Evolutionary conservation across 2,797 vertebrate species (phyloP), one percentile per base, ranked within the genome.

Genomic region (Poecilia wingei): DNA sequence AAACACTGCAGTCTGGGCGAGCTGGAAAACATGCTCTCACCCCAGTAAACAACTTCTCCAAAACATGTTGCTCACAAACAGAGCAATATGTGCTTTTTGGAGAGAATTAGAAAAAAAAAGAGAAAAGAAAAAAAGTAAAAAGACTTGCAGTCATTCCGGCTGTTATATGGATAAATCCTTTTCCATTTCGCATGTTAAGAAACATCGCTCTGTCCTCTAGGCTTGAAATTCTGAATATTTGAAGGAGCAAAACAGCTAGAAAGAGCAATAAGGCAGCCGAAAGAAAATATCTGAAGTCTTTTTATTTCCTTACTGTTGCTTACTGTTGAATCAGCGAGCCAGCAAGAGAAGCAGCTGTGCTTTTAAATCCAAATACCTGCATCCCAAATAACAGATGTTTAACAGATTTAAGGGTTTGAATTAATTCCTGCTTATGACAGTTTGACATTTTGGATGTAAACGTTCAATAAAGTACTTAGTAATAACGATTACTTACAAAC

Each of bases 321-420:
- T 75, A 77, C 39, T 79, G 79, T 57, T 82, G 82, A 89, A 87
- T 89, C 85, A 90, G 87, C 85, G 87, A 57, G 74, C 59, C 73
- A 59, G 33, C 49, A 53, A 25, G 20, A 53, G 20, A 8, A 53
- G 49, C 20, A 53, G 49, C 49, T 53, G 49, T 22, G 49, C 49
- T 53, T 9, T 53, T 53, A 53, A 25, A 53, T 86, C 75, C 28
- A 87, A 81, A 88, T 80, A 81, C 20, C 64, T 68, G 64, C 22
- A 41, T 22, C 49, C 49, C 25, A 68, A 39, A 9, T 12, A 5
- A 4, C 25, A 7, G 36, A 68, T 68, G 5, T 64, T 64, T 20
- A 55, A n/a, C 25, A 55, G 53, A 55, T 55, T 55, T 22, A 28
- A 64, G 16, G 6, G 14, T 3, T 64, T 36, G 18, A 64, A 36